These are phyloP conservation scores for Drosophila austrosaltans DNA, from an alignment of 2,888 invertebrate species.

Conservation along the genomic window DNA sequence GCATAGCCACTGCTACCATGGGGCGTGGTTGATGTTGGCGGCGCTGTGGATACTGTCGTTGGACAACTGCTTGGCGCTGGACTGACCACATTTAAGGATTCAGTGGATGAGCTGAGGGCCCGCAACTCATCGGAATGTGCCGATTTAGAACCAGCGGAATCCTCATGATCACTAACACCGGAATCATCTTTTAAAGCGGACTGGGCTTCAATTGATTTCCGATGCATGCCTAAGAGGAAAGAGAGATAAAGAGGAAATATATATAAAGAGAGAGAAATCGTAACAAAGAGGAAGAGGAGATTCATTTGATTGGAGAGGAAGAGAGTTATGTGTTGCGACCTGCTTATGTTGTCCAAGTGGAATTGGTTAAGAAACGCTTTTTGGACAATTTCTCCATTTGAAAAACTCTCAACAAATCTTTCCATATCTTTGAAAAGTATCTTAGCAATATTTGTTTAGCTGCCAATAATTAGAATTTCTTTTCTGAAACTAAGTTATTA, in stretches of 20 bases:
- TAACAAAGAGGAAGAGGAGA: neutral
- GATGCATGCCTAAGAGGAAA: slow-evolving; percentile 94
- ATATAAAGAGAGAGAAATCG: neutral
- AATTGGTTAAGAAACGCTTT: too few species aligned
- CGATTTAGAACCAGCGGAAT: slow-evolving; percentile 85
- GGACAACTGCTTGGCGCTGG: slow-evolving; percentile 74
- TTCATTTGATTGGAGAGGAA: neutral
- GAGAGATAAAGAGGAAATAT: neutral
- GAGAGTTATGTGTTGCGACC: neutral
- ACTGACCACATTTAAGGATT: slow-evolving; percentile 83
- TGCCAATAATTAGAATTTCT: too few species aligned
- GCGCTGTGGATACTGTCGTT: slow-evolving; percentile 54
- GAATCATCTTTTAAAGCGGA: slow-evolving; percentile 94
- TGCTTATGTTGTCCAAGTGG: too few species aligned
- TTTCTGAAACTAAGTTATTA: too few species aligned
- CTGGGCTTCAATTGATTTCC: slow-evolving; percentile 98
- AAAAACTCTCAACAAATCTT: too few species aligned
- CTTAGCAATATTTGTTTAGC: too few species aligned
- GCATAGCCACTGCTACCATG: slow-evolving; percentile 59
- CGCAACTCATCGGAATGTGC: slow-evolving; percentile 84
- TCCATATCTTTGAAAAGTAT: too few species aligned
- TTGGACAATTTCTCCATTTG: too few species aligned
- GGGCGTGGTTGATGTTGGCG: slow-evolving; percentile 61
- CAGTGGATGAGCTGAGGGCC: slow-evolving; percentile 78
- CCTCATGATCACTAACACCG: slow-evolving; percentile 88